Base-by-base conservation (phyloP, 2,113 vertebrate genomes). In the Blennius ocellaris region DNA sequence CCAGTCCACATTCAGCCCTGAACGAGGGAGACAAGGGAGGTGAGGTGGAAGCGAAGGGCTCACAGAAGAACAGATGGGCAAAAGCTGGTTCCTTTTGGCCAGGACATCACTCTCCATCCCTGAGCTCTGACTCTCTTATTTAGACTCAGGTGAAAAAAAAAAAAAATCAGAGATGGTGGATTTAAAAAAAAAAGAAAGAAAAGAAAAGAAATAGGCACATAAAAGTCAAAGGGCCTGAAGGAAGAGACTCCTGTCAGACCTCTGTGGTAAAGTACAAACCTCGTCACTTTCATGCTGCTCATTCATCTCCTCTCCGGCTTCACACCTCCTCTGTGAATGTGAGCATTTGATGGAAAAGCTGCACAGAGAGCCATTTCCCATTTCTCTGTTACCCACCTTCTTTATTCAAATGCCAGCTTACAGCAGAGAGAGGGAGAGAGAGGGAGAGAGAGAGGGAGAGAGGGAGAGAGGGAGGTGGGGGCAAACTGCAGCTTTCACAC, bases 1-100 rank as follows among this genome's bases (percentile, higher is more conserved):
- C 60, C 61, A 17, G 56, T 69, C 69, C 72, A 77, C 80, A 64
- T 67, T 87, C 69, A 75, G 54, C 45, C 8, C 73, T 83, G 80
- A 89, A 80, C 12, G 11, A 76, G 73, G 54, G 67, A 85, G 87
- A 91, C 81, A 78, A 67, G 86, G 67, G 79, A 87, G 83, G 73
- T 90, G 89, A 90, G 73, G 78, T 68, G 81, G 86, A 88, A 88
- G 71, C 69, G 59, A 49, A 49, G 69, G 58, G 21, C 54, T n/a
- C 37, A 50, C 49, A 60, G 48, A 82, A 16, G 56, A 84, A 58
- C 73, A 86, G 83, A 88, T 79, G 84, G 78, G 47, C 76, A 68
- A 14, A 14, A 63, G 48, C 73, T 71, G 66, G 49, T 76, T 69
- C 50, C 57, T 78, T 30, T 45, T 76, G 52, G 61, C 73, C 57